phyloP scores from a whole-genome alignment of 92 coral and sea anemone species.

The Phenganax subtilis region DNA sequence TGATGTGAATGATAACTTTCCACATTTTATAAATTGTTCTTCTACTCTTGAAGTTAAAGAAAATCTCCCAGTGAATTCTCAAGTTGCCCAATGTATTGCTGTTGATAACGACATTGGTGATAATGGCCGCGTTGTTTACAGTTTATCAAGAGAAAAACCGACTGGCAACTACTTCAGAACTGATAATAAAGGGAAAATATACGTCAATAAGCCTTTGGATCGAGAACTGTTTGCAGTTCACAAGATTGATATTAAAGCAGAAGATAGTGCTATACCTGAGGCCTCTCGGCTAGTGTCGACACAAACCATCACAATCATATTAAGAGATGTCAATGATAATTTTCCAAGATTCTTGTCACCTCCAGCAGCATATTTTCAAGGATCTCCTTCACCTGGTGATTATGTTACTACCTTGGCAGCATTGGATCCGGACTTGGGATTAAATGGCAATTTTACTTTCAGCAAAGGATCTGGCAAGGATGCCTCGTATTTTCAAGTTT shows the following conservation, averaged over 20 bases:
- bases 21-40: constrained; percentile 54
- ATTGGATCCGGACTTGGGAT: constrained; percentile 63
- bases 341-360: constrained; percentile 71
- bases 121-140: constrained; percentile 63
- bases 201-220: constrained; percentile 53
- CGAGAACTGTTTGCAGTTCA: constrained; percentile 55
- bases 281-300: constrained; percentile 55
- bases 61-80: constrained; percentile 54
- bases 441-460: constrained; percentile 61
- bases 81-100: constrained; percentile 70
- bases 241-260: constrained; percentile 66
- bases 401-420: constrained; percentile 62
- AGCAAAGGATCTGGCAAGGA: constrained; percentile 43
- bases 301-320: constrained; percentile 53
- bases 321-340: constrained; percentile 83
- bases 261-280: constrained; percentile 64
- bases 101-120: constrained; percentile 72
- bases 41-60: constrained; percentile 53
- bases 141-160: constrained; percentile 57
- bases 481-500: constrained; percentile 45
- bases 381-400: constrained; percentile 49
- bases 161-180: constrained; percentile 54
- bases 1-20: constrained; percentile 78
- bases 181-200: constrained; percentile 53
- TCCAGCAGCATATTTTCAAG: constrained; percentile 64